phyloP scores from a whole-genome alignment of 2,113 vertebrate genomes.

The Nerophis lumbriciformis region DNA sequence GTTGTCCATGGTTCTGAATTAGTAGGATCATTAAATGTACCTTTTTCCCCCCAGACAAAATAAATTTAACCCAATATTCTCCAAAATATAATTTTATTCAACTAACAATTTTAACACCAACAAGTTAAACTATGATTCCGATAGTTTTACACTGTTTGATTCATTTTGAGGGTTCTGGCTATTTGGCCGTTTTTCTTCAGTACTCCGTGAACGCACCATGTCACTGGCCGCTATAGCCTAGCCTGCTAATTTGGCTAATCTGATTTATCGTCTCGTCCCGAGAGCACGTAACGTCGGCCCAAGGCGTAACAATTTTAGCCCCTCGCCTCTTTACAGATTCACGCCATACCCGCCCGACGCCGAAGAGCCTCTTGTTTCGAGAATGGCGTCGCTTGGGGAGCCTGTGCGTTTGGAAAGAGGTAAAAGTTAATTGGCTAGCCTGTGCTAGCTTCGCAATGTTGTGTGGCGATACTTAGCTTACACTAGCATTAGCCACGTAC shows the following conservation, averaged over 20 bases:
- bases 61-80: too few species aligned
- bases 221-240: conserved; percentile 59
- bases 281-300: conserved; percentile 29
- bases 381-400: conserved; percentile 83
- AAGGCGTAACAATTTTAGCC: conserved; percentile 44
- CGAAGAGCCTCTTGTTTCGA: not conserved
- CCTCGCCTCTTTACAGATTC: conserved; percentile 27
- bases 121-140: too few species aligned
- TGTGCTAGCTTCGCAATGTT: conserved; percentile 43
- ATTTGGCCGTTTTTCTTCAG: not conserved
- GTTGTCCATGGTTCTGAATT: too few species aligned
- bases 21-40: too few species aligned
- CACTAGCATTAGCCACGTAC: conserved; percentile 19
- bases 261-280: conserved; percentile 54
- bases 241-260: conserved; percentile 64
- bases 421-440: conserved; percentile 66
- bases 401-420: conserved; percentile 90
- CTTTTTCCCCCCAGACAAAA: too few species aligned
- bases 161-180: not conserved
- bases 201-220: conserved; percentile 31
- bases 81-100: too few species aligned
- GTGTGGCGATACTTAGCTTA: conserved; percentile 30
- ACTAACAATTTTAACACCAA: too few species aligned
- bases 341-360: not conserved
- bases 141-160: not conserved